Evolutionary conservation across 37 sponge, comb jelly and placozoan genomes (phyloP).

Genomic region (Bolinopsis microptera): DNA sequence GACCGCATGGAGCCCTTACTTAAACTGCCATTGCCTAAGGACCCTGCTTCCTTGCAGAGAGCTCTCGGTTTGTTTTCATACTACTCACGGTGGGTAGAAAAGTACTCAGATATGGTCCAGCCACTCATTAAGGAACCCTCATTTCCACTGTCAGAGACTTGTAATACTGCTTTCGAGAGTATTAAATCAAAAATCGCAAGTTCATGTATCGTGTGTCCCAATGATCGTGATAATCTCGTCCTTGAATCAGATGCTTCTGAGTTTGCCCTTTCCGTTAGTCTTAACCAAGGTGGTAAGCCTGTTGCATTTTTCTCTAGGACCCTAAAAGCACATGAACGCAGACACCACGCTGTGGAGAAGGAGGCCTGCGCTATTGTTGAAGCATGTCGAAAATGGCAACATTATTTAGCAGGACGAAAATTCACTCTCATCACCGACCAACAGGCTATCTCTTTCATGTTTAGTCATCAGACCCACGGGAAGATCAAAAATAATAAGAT

Average conservation of each 20-base stretch:
- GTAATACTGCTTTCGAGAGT: too few relatives aligned
- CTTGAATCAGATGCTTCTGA: background rate
- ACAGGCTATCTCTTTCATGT: background rate
- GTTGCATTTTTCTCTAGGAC: background rate
- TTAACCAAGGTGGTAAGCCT: background rate
- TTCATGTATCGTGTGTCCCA: too few relatives aligned
- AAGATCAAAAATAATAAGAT: background rate
- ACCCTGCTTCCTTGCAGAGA: background rate
- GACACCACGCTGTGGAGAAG: background rate
- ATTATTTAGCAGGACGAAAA: background rate
- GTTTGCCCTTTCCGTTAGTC: background rate
- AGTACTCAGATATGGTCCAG: background rate
- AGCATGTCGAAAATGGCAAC: background rate
- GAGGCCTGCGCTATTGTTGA: background rate
- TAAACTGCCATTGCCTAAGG: background rate
- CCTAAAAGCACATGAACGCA: background rate
- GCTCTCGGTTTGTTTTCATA: background rate
- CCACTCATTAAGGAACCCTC: too few relatives aligned
- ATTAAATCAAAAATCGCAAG: too few relatives aligned
- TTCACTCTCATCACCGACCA: background rate
- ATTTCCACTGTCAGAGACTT: too few relatives aligned
- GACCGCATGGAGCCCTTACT: background rate
- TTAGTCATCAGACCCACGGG: background rate
- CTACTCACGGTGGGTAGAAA: background rate
- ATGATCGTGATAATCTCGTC: background rate